Base-by-base conservation (phyloP, 2,888 invertebrate species). In the Lepidocyrtinus sp. region DNA sequence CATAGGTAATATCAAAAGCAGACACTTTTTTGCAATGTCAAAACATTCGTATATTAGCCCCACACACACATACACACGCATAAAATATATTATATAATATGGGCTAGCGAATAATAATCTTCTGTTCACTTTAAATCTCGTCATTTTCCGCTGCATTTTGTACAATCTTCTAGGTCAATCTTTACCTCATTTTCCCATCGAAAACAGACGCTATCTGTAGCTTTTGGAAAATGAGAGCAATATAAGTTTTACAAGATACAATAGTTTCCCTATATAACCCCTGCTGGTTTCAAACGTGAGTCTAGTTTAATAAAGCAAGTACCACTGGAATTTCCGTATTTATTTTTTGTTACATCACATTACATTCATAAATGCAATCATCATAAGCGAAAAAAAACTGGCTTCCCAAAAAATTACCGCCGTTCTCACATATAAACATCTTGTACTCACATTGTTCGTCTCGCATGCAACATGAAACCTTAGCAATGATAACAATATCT, bases 301-400 rank as follows among this genome's bases (percentile, higher is more conserved):
- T 12, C 5, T 36, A 36, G 36, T 36, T 36, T 36, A 36, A 36
- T 36, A 12, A 36, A 36, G 12, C 36, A n/a, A n/a, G 45, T 67
- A 72, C 72, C 67, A 67, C 77, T 77, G 77, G 77, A 77, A 77
- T 77, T 77, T 77, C 77, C 77, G 71, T 27, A 25, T 77, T 67
- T 59, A 27, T 26, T 19, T 65, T 69, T 24, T 15, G 21, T 75
- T 72, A 67, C 77, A 77, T 72, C 70, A 45, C 25, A 70, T 27
- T 50, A 45, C 36, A 36, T 36, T 36, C 36, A 36, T 36, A 36
- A 36, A 36, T 36, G 36, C 36, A 36, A 36, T 36, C 5, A 36
- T 36, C 36, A 36, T 36, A 5, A 36, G 36, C 36, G 64, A 70
- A 25, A 68, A 69, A 50, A 69, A 71, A 72, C 67, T 45, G 65